Conservation (phyloP, 2,888 invertebrate genomes). For the Ariolimax columbianus region DNA sequence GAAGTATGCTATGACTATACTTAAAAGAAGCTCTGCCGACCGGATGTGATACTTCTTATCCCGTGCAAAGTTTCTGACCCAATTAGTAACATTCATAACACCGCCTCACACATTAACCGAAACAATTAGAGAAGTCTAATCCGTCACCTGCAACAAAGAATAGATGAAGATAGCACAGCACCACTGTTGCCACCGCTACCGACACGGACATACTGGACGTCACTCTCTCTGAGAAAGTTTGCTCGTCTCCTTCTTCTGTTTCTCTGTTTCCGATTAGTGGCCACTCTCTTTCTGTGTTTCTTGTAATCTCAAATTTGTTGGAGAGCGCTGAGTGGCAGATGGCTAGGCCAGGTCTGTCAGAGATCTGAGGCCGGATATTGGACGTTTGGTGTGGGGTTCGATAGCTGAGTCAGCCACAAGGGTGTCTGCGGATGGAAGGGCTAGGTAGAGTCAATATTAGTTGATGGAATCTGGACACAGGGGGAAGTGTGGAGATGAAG, state of each 20-base stretch:
- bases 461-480: neutral
- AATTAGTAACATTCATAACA: no score
- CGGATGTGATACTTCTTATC: no score
- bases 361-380: neutral
- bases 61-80: no score
- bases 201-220: neutral
- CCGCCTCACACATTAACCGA: no score
- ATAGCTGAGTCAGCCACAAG: neutral
- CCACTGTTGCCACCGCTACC: neutral
- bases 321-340: neutral
- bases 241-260: no score
- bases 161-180: neutral
- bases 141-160: neutral
- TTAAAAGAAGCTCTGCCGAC: no score
- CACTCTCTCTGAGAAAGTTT: neutral
- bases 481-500: slow-evolving; percentile 18
- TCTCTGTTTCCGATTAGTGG: neutral
- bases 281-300: slow-evolving; percentile 7
- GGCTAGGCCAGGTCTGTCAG: neutral
- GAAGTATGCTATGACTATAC: no score
- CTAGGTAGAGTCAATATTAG: neutral
- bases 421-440: neutral
- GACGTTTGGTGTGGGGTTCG: neutral
- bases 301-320: neutral
- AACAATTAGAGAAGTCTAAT: neutral